phyloP scores from a whole-genome alignment of 2,888 invertebrate species.

The Panzeria rudis region DNA sequence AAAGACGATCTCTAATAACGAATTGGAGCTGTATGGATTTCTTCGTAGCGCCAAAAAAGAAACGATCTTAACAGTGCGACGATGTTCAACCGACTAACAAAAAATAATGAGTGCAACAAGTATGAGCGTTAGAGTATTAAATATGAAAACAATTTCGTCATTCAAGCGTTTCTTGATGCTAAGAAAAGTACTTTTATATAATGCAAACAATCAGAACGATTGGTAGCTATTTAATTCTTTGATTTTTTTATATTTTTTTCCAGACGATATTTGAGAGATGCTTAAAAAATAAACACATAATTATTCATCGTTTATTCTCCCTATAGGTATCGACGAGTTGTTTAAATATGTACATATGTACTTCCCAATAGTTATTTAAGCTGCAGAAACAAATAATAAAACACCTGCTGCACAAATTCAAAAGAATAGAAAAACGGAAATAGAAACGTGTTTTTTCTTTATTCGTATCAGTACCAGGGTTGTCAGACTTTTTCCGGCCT shows the following conservation, averaged over 20 bases:
- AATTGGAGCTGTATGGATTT: not conserved
- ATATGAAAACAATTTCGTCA: not conserved
- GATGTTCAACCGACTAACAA: constrained; percentile 32
- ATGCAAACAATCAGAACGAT: not conserved
- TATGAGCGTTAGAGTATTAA: constrained; percentile 8
- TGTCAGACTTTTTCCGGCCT: no score
- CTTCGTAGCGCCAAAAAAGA: not conserved
- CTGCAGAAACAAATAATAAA: not conserved
- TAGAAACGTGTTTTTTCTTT: no score
- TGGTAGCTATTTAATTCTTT: not conserved
- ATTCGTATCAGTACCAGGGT: no score
- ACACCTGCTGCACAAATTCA: not conserved
- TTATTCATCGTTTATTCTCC: no score
- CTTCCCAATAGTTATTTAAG: not conserved
- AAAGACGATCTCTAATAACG: not conserved
- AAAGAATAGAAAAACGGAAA: no score
- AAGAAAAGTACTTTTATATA: constrained; percentile 16
- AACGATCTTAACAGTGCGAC: constrained; percentile 37
- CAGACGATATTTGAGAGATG: not conserved
- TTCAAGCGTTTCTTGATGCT: constrained; percentile 2
- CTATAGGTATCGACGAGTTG: no score
- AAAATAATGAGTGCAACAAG: constrained; percentile 4
- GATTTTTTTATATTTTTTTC: no score
- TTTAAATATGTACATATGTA: no score
- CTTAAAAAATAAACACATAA: not conserved